Evolutionary conservation across 2,797 vertebrate genomes (phyloP).

Genomic region (Smutsia temminckii): DNA sequence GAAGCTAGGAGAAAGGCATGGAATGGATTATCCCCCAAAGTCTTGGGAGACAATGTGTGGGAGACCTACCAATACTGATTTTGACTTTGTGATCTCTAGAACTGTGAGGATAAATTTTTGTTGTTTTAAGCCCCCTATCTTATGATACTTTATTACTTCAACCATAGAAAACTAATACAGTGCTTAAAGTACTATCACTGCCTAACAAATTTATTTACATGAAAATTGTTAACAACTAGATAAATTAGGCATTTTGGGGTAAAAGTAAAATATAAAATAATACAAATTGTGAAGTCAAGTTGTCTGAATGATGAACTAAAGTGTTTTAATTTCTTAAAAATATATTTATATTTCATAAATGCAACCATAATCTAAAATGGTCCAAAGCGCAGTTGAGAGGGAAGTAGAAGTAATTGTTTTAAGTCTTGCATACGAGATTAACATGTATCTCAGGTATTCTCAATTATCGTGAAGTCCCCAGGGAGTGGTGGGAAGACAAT

Average conservation of each 20-base stretch:
- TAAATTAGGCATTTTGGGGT: not conserved
- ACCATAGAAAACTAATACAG: not conserved
- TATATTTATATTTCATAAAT: not conserved
- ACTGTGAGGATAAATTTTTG: not conserved
- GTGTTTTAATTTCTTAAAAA: not conserved
- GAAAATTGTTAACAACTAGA: not conserved
- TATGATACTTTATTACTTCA: not conserved
- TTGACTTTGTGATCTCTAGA: not conserved
- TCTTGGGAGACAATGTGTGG: not conserved
- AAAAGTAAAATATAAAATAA: not conserved
- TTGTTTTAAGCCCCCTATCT: not conserved
- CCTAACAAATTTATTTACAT: not conserved
- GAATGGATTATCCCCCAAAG: not conserved
- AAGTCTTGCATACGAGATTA: not conserved
- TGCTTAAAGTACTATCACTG: not conserved
- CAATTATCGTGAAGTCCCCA: not conserved
- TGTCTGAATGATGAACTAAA: not conserved
- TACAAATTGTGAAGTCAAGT: not conserved
- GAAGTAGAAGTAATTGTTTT: not conserved
- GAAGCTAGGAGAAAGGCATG: not conserved
- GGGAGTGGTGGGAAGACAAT: not conserved
- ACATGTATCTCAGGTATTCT: not conserved
- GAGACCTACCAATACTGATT: not conserved
- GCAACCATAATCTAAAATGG: not conserved
- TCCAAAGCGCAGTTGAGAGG: not conserved